Evolutionary conservation across 1,140 invertebrate species (phyloP).

Genomic region (Sinella curviseta): DNA sequence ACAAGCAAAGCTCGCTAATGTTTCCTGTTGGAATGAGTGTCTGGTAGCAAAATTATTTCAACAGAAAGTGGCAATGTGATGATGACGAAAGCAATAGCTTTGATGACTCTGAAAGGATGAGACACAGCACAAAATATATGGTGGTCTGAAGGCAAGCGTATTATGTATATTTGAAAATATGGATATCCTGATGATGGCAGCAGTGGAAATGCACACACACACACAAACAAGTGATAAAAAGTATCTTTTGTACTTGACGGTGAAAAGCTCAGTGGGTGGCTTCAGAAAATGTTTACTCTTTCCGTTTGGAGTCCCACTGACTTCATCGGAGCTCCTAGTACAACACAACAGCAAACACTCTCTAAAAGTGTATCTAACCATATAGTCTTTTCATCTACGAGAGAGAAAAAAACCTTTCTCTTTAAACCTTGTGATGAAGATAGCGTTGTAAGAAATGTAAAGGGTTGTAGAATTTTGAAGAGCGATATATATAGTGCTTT

Average conservation of each 20-base stretch:
- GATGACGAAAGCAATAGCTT: neutral
- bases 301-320: neutral
- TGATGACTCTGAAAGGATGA: no score
- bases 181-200: neutral
- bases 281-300: neutral
- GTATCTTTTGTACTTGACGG: slow-evolving; percentile 7
- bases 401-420: no score
- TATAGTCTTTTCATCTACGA: no score
- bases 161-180: neutral
- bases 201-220: no score
- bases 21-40: neutral
- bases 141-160: neutral
- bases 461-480: no score
- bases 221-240: neutral
- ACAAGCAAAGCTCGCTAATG: no score
- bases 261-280: slow-evolving; percentile 18
- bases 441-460: no score
- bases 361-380: no score
- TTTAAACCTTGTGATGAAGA: no score
- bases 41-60: neutral
- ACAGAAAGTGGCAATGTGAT: neutral
- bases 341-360: neutral
- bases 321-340: neutral
- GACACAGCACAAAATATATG: neutral
- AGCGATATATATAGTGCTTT: no score